Evolutionary conservation across 2,797 vertebrate genomes (phyloP), one percentile per base, ranked within the genome.

Genomic region (Phataginus tetradactyla): DNA sequence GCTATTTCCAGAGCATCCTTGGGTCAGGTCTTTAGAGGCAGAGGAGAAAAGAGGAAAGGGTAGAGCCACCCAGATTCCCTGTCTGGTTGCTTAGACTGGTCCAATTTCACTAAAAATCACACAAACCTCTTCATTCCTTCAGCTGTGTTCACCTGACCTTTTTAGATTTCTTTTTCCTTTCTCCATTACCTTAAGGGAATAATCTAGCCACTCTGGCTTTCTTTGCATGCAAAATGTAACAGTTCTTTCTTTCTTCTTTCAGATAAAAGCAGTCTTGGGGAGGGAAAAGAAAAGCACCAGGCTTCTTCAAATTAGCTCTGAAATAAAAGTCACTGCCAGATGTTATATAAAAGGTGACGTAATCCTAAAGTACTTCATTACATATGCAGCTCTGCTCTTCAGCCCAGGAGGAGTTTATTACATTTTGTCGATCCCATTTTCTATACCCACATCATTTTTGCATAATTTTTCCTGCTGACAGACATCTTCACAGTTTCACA

Each of bases 291-390:
- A 96, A 95, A 91, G 87, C 0, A 93, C 96, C 96, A 90, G 96
- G 96, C 98, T 98, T 98, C 98, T 98, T 98, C 97, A 97, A 98
- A 98, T 96, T 96, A 98, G 96, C 95, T 94, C 96, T 98, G 97
- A 98, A 98, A 98, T 97, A 97, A 96, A 97, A 98, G 97, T 96
- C 97, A 98, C 91, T 98, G 98, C 98, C 98, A 98, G 98, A 98
- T 98, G 98, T 98, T 98, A 98, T 97, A 98, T 98, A 98, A 99
- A 98, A 75, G 89, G 96, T 98, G 98, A 99, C 98, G 98, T 99
- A 98, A 98, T 98, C 98, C 95, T 97, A 71, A 98, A 98, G 96
- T 95, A 96, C 97, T 98, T 98, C 98, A 98, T 99, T 98, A 98
- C 96, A 98, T 93, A 98, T 98, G 97, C 98, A 98, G 98, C 98